phyloP scores from a whole-genome alignment of 2,888 invertebrate genomes.

The Globia sparganii region DNA sequence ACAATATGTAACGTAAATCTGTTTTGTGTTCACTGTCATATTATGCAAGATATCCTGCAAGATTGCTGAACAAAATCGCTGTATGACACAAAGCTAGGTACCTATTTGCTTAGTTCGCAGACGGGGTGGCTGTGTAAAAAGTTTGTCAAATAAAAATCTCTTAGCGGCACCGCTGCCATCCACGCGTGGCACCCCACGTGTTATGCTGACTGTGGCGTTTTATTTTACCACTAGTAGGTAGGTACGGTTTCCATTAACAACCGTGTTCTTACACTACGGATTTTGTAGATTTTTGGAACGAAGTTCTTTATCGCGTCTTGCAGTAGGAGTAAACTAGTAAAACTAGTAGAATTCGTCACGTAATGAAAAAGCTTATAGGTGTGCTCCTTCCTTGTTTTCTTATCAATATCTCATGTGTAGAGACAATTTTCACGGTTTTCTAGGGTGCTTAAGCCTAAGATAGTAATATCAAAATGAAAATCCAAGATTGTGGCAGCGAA shows the following conservation, averaged over 20 bases:
- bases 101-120: conserved; percentile 88
- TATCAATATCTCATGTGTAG: neutral
- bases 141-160: conserved; percentile 88
- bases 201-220: conserved; percentile 80
- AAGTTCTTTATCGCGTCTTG: neutral
- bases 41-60: neutral
- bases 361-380: neutral
- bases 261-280: conserved; percentile 27
- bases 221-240: conserved; percentile 69
- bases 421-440: too few relatives aligned
- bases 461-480: neutral
- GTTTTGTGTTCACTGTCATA: neutral
- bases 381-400: neutral
- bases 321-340: neutral
- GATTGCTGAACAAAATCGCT: conserved; percentile 25
- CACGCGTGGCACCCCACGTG: conserved; percentile 82
- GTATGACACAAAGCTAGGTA: conserved; percentile 77
- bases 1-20: neutral
- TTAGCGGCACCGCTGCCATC: conserved; percentile 76
- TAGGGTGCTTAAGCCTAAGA: too few relatives aligned
- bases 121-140: conserved; percentile 87
- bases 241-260: conserved; percentile 64
- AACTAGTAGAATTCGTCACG: neutral
- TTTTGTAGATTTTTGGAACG: neutral
- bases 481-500: neutral